Percentiles rank a stretch among this genome's conserved stretches.
Conservation (phyloP, 2,888 invertebrate species). For the Agrochola litura region DNA sequence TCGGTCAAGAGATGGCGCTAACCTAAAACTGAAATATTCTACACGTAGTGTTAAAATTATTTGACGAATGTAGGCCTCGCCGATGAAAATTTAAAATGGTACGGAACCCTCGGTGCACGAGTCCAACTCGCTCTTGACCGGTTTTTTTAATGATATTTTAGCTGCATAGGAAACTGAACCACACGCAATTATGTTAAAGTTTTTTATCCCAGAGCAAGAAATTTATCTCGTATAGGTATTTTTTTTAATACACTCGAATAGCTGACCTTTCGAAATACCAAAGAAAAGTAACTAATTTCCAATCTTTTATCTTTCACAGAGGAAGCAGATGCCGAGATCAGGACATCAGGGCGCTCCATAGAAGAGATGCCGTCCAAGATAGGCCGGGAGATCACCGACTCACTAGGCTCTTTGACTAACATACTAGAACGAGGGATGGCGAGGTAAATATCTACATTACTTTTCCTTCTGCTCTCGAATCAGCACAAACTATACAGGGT, state of each 20-base stretch:
- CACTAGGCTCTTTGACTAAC: slow-evolving; percentile 77
- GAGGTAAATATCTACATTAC: slow-evolving; percentile 73
- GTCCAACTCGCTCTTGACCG: too few relatives aligned
- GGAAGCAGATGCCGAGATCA: slow-evolving; percentile 84
- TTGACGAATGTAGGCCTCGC: too few relatives aligned
- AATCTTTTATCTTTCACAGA: slow-evolving; percentile 69
- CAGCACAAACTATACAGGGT: not conserved
- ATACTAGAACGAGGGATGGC: slow-evolving; percentile 79
- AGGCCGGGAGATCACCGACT: slow-evolving; percentile 82
- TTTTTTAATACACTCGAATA: not conserved
- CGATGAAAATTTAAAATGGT: too few relatives aligned
- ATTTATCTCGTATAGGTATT: not conserved
- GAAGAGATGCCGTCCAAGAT: slow-evolving; percentile 82
- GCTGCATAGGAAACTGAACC: too few relatives aligned
- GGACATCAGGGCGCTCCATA: slow-evolving; percentile 80
- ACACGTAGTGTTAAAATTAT: too few relatives aligned
- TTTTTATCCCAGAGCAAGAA: too few relatives aligned
- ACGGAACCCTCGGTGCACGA: too few relatives aligned
- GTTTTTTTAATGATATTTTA: too few relatives aligned
- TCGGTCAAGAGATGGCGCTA: too few relatives aligned
- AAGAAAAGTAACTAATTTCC: not conserved
- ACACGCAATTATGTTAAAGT: too few relatives aligned
- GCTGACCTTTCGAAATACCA: not conserved
- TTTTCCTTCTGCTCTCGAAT: not conserved
- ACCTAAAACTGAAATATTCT: too few relatives aligned